These are phyloP conservation scores for Tetrapedia diversipes DNA, from an alignment of 2,888 invertebrate genomes.

Conservation along the genomic window DNA sequence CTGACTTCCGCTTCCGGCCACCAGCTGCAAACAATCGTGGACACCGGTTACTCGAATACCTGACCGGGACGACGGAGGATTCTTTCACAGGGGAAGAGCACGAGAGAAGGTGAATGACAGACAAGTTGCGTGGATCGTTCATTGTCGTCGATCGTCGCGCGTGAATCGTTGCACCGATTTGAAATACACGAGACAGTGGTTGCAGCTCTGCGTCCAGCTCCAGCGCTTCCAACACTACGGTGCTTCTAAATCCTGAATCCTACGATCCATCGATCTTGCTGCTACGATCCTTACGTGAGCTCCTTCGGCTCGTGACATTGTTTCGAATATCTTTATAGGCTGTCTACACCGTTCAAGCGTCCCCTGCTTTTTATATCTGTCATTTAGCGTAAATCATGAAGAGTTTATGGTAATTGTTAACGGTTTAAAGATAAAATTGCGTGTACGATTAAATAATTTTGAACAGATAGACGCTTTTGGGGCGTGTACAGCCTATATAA, in stretches of 20 bases:
- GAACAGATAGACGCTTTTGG: not conserved
- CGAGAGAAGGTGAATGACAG: slow-evolving; percentile 41
- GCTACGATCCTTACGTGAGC: slow-evolving; percentile 76
- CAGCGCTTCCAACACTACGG: slow-evolving; percentile 82
- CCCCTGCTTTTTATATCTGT: too few species aligned
- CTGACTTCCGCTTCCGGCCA: slow-evolving; percentile 89
- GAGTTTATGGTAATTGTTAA: too few species aligned
- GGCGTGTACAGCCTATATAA: slow-evolving; percentile 48
- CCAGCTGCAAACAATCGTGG: slow-evolving; percentile 85
- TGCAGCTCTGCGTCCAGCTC: slow-evolving; percentile 81
- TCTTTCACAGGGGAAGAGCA: slow-evolving; percentile 22
- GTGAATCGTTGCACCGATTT: slow-evolving; percentile 58
- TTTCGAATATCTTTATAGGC: slow-evolving; percentile 29
- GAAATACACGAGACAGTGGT: too few species aligned
- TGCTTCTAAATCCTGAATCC: slow-evolving; percentile 74
- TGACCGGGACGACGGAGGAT: not conserved
- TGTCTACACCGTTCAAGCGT: too few species aligned
- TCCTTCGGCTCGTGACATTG: slow-evolving; percentile 67
- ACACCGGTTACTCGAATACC: slow-evolving; percentile 18
- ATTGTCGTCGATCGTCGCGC: slow-evolving; percentile 49
- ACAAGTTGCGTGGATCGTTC: slow-evolving; percentile 30
- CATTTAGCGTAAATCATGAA: too few species aligned
- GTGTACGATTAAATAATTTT: not conserved
- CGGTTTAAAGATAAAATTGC: too few species aligned
- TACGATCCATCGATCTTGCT: slow-evolving; percentile 76